Conservation (phyloP, 2,888 invertebrate species). For the Pseudococcus viburni region DNA sequence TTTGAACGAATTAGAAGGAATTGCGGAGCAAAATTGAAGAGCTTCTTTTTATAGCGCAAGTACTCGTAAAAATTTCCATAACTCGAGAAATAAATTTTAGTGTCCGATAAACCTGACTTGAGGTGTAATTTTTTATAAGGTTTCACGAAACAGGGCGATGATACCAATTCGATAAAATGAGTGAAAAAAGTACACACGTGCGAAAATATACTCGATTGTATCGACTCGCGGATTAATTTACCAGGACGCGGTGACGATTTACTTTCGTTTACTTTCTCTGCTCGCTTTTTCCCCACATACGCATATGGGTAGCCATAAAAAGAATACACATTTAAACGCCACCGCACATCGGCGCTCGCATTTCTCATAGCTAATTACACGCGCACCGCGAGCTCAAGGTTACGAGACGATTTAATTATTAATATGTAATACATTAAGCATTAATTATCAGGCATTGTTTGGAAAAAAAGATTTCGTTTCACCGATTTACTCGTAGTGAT, state of each 20-base stretch:
- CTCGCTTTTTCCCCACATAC: neutral
- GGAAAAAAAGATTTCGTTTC: slow-evolving; percentile 11
- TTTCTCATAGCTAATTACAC: slow-evolving; percentile 12
- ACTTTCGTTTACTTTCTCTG: slow-evolving; percentile 24
- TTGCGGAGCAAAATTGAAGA: neutral
- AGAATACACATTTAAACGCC: slow-evolving; percentile 9
- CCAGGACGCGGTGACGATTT: slow-evolving; percentile 25
- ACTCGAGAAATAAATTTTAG: too few relatives aligned
- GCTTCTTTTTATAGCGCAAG: neutral
- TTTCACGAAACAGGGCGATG: neutral
- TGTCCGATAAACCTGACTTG: too few relatives aligned
- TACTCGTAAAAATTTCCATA: too few relatives aligned
- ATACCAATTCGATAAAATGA: neutral
- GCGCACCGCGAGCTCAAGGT: slow-evolving; percentile 5
- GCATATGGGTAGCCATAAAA: neutral
- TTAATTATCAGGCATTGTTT: slow-evolving; percentile 26
- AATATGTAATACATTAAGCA: slow-evolving; percentile 17
- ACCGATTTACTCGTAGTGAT: neutral
- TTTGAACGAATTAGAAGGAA: neutral
- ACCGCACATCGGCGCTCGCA: neutral
- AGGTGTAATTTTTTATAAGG: too few relatives aligned
- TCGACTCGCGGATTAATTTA: neutral
- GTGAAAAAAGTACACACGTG: neutral
- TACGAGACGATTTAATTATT: slow-evolving; percentile 24
- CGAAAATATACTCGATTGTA: neutral